Base-by-base conservation (phyloP, 2,888 invertebrate species). In the Tiliacea aurago region DNA sequence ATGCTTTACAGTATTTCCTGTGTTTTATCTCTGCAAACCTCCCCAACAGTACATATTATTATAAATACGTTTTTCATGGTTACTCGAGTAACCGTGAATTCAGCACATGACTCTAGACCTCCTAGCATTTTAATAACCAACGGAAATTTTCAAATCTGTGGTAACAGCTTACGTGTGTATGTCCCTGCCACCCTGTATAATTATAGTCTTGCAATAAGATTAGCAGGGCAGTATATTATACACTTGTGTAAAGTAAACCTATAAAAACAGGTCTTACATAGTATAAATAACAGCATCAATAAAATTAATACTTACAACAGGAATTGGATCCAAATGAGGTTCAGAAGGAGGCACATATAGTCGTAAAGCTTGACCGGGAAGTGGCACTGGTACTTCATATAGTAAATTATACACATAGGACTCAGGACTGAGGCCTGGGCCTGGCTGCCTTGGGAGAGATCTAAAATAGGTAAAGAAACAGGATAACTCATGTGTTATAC, bases 331-430 rank as follows among this genome's bases (percentile, higher is more conserved):
- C 84, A 97, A 95, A 89, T 97, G 97, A 76, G 97, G 97, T 93
- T 98, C 97, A 56, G 97, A 94, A 45, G 98, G 98, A 68, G 98
- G 98, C 88, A 98, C 96, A 94, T 97, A 97, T 87, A 98, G 95
- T 89, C 98, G 96, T 95, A 99, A 97, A 79, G 99, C 99, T 92
- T 98, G 98, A 20, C 99, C 99, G 2, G 98, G 97, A 71, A 98
- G 97, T 58, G 99, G 99, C 87, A 99, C 97, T 90, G 98, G 98
- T 73, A 99, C 98, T 96, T 99, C 99, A 95, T 99, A 99, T 67
- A 99, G 97, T 84, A 99, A 97, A 96, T 99, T 99, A 95, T 99
- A 99, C 15, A 99, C 98, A 95, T 99, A 99, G 77, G 99, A 98
- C 95, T 99, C 99, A 73, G 99, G 97, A 87, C 99, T 98, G 43